Percentiles rank a stretch among this genome's conserved stretches.
Conservation (phyloP, 2,113 vertebrate genomes). For the Sylvietta virens region DNA sequence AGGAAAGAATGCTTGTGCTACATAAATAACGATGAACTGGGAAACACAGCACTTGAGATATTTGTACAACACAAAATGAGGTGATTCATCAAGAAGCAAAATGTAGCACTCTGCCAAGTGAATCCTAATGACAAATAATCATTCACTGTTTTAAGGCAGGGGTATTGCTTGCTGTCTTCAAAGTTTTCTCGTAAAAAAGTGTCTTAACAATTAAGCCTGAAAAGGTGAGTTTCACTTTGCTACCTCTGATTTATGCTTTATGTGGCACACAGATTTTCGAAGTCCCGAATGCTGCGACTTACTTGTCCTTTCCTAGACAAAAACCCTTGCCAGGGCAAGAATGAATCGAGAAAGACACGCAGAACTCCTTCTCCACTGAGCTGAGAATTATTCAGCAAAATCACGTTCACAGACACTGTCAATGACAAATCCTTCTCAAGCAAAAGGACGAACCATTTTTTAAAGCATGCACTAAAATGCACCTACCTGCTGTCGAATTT, state of each 20-base stretch:
- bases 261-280: not conserved
- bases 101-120: not conserved
- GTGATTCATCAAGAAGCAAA: not conserved
- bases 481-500: slow-evolving; percentile 95
- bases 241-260: not conserved
- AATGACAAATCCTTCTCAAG: not conserved
- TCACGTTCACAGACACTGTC: not conserved
- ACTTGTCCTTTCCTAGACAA: not conserved
- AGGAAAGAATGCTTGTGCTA: not conserved
- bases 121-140: not conserved
- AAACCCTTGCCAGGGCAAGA: not conserved
- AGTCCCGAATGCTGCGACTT: not conserved
- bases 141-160: not conserved
- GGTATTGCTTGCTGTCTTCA: not conserved
- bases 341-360: not conserved
- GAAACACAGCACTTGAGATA: not conserved
- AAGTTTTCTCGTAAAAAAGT: not conserved
- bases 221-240: not conserved
- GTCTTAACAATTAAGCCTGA: not conserved
- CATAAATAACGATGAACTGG: not conserved
- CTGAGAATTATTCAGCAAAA: not conserved
- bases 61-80: not conserved
- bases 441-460: not conserved
- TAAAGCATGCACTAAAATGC: not conserved
- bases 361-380: not conserved